phyloP scores from a whole-genome alignment of 2,113 vertebrate species.

The Ellobius talpinus region DNA sequence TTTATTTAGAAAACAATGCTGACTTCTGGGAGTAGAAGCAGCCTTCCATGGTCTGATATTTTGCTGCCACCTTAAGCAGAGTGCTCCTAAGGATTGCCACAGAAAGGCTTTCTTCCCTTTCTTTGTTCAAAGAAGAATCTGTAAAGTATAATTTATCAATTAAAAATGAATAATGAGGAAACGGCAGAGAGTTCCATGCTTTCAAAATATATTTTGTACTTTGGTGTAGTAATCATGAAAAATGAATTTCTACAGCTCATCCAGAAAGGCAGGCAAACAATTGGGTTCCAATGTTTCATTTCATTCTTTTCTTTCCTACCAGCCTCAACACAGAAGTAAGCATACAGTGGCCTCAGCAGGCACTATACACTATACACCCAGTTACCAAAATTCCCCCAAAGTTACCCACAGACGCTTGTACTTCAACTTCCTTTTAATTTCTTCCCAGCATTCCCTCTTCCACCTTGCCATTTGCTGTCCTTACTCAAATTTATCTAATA shows the following conservation, averaged over 20 bases:
- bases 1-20: background rate
- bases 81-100: background rate
- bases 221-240: background rate
- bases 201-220: background rate
- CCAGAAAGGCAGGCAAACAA: background rate
- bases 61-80: background rate
- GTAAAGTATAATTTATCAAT: background rate
- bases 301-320: background rate
- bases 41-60: background rate
- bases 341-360: background rate
- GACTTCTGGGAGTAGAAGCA: background rate
- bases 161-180: background rate
- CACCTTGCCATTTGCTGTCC: no score
- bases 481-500: background rate
- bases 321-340: background rate
- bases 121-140: background rate
- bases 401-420: background rate
- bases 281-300: no score
- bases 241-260: background rate
- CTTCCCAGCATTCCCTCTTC: no score
- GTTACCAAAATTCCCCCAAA: no score
- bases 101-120: background rate
- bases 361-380: no score
- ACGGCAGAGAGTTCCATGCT: background rate
- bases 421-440: background rate